Evolutionary conservation across 2,797 vertebrate species (phyloP).

Genomic region (Pterois miles): DNA sequence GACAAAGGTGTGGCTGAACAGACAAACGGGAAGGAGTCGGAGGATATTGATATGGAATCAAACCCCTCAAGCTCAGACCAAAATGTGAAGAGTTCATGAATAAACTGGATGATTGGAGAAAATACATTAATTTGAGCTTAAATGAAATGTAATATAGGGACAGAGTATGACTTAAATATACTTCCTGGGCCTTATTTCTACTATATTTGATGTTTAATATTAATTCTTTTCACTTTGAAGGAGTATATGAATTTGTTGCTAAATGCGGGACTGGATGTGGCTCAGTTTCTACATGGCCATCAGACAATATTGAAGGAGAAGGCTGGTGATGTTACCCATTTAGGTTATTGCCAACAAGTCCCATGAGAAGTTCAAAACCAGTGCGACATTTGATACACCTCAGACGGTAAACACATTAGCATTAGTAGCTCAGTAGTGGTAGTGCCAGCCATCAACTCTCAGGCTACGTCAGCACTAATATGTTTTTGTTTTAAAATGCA

Average conservation of each 20-base stretch:
- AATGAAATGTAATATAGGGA: slow-evolving; percentile 57
- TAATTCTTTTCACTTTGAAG: slow-evolving; percentile 58
- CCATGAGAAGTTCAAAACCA: slow-evolving; percentile 1
- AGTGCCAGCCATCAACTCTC: no score
- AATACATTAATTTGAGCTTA: slow-evolving; percentile 21
- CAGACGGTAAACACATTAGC: not conserved
- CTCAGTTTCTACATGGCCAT: slow-evolving; percentile 22
- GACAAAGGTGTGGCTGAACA: slow-evolving; percentile 47
- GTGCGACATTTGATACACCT: no score
- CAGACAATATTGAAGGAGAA: slow-evolving; percentile 15
- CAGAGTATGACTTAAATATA: slow-evolving; percentile 51
- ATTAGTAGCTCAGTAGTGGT: not conserved
- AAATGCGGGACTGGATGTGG: slow-evolving; percentile 19
- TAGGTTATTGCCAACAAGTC: slow-evolving; percentile 16
- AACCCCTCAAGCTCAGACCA: slow-evolving; percentile 38
- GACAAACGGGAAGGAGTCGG: slow-evolving; percentile 59
- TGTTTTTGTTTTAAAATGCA: no score
- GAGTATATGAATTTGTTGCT: slow-evolving; percentile 30
- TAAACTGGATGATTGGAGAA: slow-evolving; percentile 1
- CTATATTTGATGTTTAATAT: slow-evolving; percentile 61
- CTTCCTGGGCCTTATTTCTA: slow-evolving; percentile 76
- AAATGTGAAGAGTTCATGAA: slow-evolving; percentile 58
- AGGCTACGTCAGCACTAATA: no score
- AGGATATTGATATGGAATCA: slow-evolving; percentile 71
- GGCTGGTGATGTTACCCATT: not conserved